phyloP scores from a whole-genome alignment of 2,113 vertebrate species.

The Coturnix japonica region DNA sequence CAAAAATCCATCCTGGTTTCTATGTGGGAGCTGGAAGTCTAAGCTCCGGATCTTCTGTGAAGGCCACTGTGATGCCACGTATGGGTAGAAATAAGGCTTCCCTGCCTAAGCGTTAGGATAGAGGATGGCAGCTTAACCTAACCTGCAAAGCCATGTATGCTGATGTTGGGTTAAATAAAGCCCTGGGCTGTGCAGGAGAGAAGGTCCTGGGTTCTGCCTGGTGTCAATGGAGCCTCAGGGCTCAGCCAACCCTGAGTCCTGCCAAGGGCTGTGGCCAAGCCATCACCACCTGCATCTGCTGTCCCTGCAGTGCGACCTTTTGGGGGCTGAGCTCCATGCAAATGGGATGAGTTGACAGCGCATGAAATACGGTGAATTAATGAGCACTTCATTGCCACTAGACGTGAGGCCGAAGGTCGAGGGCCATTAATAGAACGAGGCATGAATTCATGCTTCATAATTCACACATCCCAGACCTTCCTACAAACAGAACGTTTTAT shows the following conservation, averaged over 20 bases:
- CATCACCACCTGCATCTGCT: background rate
- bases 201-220: background rate
- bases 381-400: constrained; percentile 37
- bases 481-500: background rate
- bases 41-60: accelerated
- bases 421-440: constrained; percentile 42
- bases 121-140: background rate
- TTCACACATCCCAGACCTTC: background rate
- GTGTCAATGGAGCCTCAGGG: background rate
- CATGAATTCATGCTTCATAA: constrained; percentile 44
- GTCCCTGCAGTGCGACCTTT: background rate
- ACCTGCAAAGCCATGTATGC: accelerated
- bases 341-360: constrained; percentile 13
- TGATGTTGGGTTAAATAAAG: background rate
- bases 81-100: background rate
- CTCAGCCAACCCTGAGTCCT: background rate
- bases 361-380: constrained; percentile 20
- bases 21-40: background rate
- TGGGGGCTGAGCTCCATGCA: background rate
- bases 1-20: background rate
- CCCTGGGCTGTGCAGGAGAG: background rate
- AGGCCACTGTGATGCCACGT: accelerated
- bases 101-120: background rate
- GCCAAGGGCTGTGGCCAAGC: background rate
- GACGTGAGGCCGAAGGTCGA: background rate